phyloP scores from a whole-genome alignment of 2,797 vertebrate species.

The Fundulus diaphanus region DNA sequence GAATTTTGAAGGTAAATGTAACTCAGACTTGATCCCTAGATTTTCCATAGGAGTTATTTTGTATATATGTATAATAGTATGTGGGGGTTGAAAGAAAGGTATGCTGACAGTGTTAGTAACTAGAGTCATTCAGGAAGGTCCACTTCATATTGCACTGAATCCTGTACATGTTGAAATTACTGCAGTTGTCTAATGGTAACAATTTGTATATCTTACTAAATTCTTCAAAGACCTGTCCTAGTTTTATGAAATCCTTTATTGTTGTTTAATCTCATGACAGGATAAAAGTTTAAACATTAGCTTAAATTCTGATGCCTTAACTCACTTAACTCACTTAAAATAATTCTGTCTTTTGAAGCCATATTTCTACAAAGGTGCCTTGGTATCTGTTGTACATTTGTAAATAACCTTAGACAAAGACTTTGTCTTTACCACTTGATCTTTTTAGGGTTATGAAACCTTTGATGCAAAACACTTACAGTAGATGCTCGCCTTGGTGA shows the following conservation, averaged over 20 bases:
- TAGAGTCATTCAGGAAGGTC: constrained; percentile 22
- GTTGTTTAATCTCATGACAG: background rate
- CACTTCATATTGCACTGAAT: constrained; percentile 75
- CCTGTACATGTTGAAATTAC: constrained; percentile 55
- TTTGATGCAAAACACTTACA: background rate
- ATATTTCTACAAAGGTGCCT: background rate
- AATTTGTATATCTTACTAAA: background rate
- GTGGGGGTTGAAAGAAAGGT: background rate
- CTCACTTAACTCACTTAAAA: background rate
- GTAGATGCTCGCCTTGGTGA: background rate
- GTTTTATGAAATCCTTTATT: background rate
- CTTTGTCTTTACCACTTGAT: background rate
- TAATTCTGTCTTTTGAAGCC: background rate
- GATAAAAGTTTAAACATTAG: background rate
- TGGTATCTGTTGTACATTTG: constrained; percentile 1
- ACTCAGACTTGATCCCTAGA: constrained; percentile 1
- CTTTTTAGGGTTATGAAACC: background rate
- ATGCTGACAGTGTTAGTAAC: constrained; percentile 31
- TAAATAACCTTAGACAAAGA: background rate
- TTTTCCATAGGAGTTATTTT: constrained; percentile 24
- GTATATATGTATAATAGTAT: constrained; percentile 33
- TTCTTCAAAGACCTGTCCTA: background rate
- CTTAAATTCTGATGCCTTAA: background rate
- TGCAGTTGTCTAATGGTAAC: constrained; percentile 37
- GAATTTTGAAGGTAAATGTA: background rate